phyloP scores from a whole-genome alignment of 2,113 vertebrate species.

The Okapia johnstoni region DNA sequence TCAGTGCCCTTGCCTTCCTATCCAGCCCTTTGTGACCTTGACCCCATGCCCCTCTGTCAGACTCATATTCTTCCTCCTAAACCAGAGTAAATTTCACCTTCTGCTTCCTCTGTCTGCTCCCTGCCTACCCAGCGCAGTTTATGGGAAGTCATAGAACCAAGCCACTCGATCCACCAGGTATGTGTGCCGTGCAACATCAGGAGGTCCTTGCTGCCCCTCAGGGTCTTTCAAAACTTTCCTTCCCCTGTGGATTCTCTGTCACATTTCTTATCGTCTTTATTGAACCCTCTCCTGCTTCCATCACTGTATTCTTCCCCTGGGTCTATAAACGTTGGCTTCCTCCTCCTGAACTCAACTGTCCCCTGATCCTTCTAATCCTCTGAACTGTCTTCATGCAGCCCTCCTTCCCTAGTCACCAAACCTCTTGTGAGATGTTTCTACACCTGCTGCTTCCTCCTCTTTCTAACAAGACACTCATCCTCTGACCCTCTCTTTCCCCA shows the following conservation, averaged over 20 bases:
- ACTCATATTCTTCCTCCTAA: not conserved
- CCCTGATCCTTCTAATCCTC: not conserved
- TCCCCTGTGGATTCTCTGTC: not conserved
- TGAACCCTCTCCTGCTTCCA: not conserved
- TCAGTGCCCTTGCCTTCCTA: not conserved
- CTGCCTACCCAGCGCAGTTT: not conserved
- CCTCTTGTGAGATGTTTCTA: not conserved
- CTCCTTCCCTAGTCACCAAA: not conserved
- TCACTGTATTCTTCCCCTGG: not conserved
- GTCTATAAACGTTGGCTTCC: not conserved
- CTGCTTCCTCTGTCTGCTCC: not conserved
- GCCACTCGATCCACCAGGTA: rapidly evolving
- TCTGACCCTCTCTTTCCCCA: rapidly evolving
- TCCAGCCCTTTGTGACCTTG: not conserved
- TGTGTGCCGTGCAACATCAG: not conserved
- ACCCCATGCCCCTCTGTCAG: not conserved
- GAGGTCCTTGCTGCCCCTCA: not conserved
- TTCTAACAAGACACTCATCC: not conserved
- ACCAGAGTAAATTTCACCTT: not conserved
- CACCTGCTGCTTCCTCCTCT: not conserved
- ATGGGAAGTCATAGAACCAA: not conserved
- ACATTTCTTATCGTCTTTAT: not conserved
- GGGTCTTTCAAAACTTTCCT: not conserved
- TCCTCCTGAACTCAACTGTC: not conserved
- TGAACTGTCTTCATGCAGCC: not conserved